These are phyloP conservation scores for Amphipyra berbera DNA, from an alignment of 2,888 invertebrate genomes.

Conservation along the genomic window DNA sequence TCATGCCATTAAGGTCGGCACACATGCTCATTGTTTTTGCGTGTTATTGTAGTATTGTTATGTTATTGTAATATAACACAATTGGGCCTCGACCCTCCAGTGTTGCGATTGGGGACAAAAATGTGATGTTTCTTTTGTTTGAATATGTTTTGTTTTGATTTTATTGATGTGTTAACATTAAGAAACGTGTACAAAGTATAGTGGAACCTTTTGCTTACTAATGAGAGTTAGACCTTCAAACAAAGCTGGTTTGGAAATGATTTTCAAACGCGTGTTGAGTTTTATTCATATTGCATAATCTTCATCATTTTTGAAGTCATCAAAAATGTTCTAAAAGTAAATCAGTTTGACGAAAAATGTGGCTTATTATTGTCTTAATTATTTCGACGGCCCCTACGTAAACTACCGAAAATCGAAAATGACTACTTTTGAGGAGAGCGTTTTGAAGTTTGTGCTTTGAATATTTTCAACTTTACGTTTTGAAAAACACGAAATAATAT, in stretches of 20 bases:
- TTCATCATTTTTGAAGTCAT: no score
- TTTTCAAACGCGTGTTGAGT: no score
- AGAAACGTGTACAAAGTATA: background rate
- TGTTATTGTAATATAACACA: conserved; percentile 44
- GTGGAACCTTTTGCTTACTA: background rate
- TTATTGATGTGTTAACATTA: conserved; percentile 17
- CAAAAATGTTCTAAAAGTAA: no score
- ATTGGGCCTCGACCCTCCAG: conserved; percentile 45
- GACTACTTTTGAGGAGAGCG: no score
- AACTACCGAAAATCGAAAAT: no score
- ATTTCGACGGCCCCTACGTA: no score
- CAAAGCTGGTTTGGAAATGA: background rate
- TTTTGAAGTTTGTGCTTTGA: no score
- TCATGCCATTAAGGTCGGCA: conserved; percentile 25
- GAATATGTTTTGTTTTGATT: conserved; percentile 25
- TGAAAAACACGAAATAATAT: no score
- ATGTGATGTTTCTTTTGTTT: conserved; percentile 30
- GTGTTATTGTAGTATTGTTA: conserved; percentile 42
- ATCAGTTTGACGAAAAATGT: no score
- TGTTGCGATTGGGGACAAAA: conserved; percentile 31
- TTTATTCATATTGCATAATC: no score
- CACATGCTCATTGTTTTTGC: conserved; percentile 28
- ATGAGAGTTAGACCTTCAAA: background rate
- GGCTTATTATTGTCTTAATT: no score
- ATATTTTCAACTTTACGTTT: no score